phyloP scores from a whole-genome alignment of 2,113 vertebrate genomes.

The Gambusia affinis region DNA sequence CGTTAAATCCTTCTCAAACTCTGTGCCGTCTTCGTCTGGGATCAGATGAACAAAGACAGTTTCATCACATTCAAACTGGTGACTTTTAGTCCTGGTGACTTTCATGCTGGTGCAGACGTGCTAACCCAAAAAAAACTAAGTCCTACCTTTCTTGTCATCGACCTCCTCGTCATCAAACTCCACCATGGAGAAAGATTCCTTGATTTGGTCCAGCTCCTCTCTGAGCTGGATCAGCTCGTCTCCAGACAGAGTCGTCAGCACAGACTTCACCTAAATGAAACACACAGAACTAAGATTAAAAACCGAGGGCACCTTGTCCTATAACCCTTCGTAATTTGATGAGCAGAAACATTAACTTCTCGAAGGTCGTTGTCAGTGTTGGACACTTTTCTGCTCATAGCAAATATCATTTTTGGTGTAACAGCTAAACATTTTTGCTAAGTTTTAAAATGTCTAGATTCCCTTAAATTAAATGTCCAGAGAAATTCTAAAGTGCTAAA shows the following conservation, averaged over 20 bases:
- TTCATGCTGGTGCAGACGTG: fast-evolving
- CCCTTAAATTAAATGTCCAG: too few species aligned
- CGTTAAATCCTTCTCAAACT: slow-evolving; percentile 86
- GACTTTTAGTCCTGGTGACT: background rate
- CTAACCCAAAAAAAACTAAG: background rate
- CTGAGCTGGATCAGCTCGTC: slow-evolving; percentile 81
- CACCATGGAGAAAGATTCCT: slow-evolving; percentile 88
- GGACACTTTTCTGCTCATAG: too few species aligned
- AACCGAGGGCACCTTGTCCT: too few species aligned
- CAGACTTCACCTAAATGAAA: slow-evolving; percentile 85
- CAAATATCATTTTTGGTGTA: too few species aligned
- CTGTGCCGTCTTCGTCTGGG: slow-evolving; percentile 82
- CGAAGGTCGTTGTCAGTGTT: too few species aligned
- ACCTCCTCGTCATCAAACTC: slow-evolving; percentile 95
- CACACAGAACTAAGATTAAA: background rate
- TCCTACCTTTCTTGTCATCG: slow-evolving; percentile 86
- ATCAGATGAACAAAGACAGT: background rate
- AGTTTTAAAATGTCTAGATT: too few species aligned
- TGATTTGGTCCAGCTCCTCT: slow-evolving; percentile 85
- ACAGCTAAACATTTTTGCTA: too few species aligned
- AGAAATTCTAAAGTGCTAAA: too few species aligned
- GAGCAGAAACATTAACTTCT: too few species aligned
- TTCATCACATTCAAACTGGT: background rate
- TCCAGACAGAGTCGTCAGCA: slow-evolving; percentile 87
- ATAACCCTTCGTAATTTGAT: too few species aligned